phyloP scores from a whole-genome alignment of 2,888 invertebrate species.

The Terebella lapidaria region DNA sequence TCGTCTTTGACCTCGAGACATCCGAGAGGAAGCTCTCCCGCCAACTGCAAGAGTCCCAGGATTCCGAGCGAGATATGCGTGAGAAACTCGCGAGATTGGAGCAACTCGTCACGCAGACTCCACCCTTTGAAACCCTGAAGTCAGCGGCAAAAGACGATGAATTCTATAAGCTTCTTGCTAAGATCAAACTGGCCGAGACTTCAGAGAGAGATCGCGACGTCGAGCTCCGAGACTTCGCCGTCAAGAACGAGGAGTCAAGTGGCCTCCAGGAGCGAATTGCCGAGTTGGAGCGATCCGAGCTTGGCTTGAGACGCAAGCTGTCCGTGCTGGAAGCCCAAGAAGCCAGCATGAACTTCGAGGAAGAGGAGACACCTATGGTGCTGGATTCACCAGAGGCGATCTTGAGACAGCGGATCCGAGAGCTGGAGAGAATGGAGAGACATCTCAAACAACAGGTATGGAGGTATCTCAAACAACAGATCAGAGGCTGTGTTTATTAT shows the following conservation, averaged over 20 bases:
- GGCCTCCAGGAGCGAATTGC: constrained; percentile 5
- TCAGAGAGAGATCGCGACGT: too few relatives aligned
- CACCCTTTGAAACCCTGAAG: too few relatives aligned
- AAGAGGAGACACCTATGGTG: not conserved
- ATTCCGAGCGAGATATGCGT: not conserved
- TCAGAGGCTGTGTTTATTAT: too few relatives aligned
- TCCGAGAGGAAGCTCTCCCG: constrained; percentile 43
- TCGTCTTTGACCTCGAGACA: constrained; percentile 34
- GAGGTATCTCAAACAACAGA: too few relatives aligned
- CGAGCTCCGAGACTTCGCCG: not conserved
- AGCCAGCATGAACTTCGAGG: not conserved
- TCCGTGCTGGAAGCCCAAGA: constrained; percentile 16
- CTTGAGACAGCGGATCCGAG: constrained; percentile 37
- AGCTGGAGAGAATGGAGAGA: constrained; percentile 43
- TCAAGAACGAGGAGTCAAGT: not conserved
- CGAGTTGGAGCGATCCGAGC: constrained; percentile 20
- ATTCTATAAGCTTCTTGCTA: not conserved
- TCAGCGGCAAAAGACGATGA: not conserved
- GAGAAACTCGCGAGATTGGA: not conserved
- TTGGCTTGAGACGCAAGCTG: constrained; percentile 15
- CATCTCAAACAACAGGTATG: constrained; percentile 40
- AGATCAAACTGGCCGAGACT: not conserved
- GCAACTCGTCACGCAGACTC: not conserved
- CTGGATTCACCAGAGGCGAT: constrained; percentile 43
- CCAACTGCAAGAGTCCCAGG: constrained; percentile 33